Evolutionary conservation across 2,888 invertebrate species (phyloP).

Genomic region (Habrosyne pyritoides): DNA sequence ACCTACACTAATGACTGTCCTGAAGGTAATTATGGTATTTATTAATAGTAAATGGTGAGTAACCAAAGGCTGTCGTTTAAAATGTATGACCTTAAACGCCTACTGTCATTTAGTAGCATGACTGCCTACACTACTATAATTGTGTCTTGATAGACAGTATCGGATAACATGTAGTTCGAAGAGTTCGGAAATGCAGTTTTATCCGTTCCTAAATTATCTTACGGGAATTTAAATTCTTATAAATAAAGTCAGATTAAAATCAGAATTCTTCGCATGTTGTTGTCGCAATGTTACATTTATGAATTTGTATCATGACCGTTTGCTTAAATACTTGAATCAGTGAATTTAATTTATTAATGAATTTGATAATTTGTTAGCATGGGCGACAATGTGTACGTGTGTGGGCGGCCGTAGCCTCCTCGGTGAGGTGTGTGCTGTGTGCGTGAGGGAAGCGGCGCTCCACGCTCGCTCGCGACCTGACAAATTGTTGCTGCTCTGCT

Average conservation of each 20-base stretch:
- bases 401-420: slow-evolving; percentile 59
- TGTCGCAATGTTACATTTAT: no score
- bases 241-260: no score
- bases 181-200: no score
- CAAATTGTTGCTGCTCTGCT: slow-evolving; percentile 49
- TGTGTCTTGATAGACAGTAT: no score
- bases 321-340: no score
- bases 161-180: no score
- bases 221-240: no score
- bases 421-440: slow-evolving; percentile 52
- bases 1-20: slow-evolving; percentile 86
- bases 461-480: slow-evolving; percentile 35
- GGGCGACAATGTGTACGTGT: slow-evolving; percentile 63
- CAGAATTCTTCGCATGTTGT: no score
- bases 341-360: slow-evolving; percentile 18
- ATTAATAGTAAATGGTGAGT: neutral
- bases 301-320: no score
- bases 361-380: slow-evolving; percentile 50
- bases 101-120: neutral
- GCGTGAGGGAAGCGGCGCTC: slow-evolving; percentile 48
- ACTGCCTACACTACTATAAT: neutral
- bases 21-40: slow-evolving; percentile 71
- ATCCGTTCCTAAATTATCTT: no score
- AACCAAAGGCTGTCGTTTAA: no score
- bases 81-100: neutral